These are phyloP conservation scores for Betta splendens DNA, from an alignment of 2,797 vertebrate genomes.

Conservation along the genomic window DNA sequence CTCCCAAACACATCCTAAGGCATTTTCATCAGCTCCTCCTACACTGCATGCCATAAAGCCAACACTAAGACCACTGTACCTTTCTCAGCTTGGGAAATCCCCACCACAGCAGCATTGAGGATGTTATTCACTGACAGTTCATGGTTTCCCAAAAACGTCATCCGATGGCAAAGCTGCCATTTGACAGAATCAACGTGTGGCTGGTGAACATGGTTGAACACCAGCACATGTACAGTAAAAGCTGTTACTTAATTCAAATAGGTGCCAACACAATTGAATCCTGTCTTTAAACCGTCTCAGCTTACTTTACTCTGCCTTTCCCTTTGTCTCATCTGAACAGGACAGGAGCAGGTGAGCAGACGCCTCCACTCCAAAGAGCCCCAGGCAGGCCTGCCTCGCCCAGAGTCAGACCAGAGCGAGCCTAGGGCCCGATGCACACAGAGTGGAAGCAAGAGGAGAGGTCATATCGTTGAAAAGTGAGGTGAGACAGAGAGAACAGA, in stretches of 20 bases:
- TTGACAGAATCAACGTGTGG: constrained; percentile 1
- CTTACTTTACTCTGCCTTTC: background rate
- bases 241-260: background rate
- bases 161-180: too few species aligned
- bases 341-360: constrained; percentile 38
- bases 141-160: constrained; percentile 35
- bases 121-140: constrained; percentile 22
- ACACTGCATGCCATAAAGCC: constrained; percentile 15
- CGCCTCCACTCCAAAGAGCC: constrained; percentile 51
- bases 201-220: background rate
- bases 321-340: constrained; percentile 10
- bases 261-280: background rate
- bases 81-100: constrained; percentile 33
- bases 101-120: constrained; percentile 16
- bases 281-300: constrained; percentile 15
- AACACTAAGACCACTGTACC: constrained; percentile 19
- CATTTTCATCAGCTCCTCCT: constrained; percentile 78
- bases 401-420: constrained; percentile 46
- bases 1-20: constrained; percentile 77
- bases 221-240: background rate
- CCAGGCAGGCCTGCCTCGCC: constrained; percentile 42
- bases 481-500: constrained; percentile 23
- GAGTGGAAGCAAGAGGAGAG: constrained; percentile 15
- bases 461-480: constrained; percentile 22
- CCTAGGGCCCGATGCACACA: constrained; percentile 45